These are phyloP conservation scores for Noctua janthe DNA, from an alignment of 2,888 invertebrate genomes.

Conservation along the genomic window DNA sequence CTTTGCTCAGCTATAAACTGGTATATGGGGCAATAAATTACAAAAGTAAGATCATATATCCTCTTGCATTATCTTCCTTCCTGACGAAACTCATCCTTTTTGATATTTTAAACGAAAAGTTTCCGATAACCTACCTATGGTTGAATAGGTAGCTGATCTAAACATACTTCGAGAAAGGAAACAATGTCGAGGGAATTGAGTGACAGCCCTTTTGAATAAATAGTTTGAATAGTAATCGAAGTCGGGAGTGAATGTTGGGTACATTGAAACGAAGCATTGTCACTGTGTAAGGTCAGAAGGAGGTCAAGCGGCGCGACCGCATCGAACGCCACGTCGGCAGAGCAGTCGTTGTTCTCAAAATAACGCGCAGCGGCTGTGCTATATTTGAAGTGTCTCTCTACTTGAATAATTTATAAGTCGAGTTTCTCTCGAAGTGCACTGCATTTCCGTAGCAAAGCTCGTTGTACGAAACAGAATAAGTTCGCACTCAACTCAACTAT, in stretches of 20 bases:
- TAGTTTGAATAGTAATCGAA: constrained; percentile 49
- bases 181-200: constrained; percentile 21
- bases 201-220: constrained; percentile 49
- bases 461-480: constrained; percentile 74
- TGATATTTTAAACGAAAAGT: constrained; percentile 24
- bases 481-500: constrained; percentile 75
- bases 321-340: constrained; percentile 70
- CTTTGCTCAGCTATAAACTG: constrained; percentile 64
- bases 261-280: constrained; percentile 59
- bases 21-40: constrained; percentile 61
- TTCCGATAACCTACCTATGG: constrained; percentile 8
- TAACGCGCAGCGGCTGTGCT: constrained; percentile 84
- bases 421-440: constrained; percentile 84
- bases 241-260: constrained; percentile 35
- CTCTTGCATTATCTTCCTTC: constrained; percentile 53
- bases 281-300: constrained; percentile 70
- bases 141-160: constrained; percentile 4
- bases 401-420: constrained; percentile 89
- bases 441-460: constrained; percentile 84
- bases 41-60: constrained; percentile 58
- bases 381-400: constrained; percentile 89
- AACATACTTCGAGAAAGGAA: background rate
- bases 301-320: constrained; percentile 76
- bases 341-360: constrained; percentile 84
- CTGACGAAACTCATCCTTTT: constrained; percentile 28